Conservation (phyloP, 30 jellyfish, hydroid and myxozoan species). For the Turritopsis rubra region DNA sequence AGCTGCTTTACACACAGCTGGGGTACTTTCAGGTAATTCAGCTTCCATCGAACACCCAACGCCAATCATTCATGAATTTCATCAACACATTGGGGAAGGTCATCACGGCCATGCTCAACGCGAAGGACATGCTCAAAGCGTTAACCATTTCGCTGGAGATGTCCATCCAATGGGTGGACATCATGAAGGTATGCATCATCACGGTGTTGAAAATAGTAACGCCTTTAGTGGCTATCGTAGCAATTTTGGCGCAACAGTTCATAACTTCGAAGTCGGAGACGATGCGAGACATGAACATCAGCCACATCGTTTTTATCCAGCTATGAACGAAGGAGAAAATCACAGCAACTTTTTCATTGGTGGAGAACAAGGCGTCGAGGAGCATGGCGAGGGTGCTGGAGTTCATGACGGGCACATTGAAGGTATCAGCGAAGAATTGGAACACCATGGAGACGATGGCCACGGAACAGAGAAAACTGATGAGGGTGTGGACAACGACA, state of each 20-base stretch:
- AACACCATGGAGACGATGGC: not conserved
- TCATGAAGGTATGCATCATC: slow-evolving; percentile 2
- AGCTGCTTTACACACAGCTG: slow-evolving; percentile 82
- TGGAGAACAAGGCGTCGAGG: slow-evolving; percentile 25
- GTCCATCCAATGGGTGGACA: not conserved
- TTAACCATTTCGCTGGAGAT: not conserved
- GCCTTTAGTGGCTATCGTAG: not conserved
- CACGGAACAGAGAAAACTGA: slow-evolving; percentile 17
- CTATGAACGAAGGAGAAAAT: not conserved
- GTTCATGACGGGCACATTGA: slow-evolving; percentile 34
- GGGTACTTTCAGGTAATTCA: not conserved
- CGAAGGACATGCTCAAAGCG: not conserved
- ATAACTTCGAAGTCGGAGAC: slow-evolving; percentile 35
- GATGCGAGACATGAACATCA: slow-evolving; percentile 26
- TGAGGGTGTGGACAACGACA: not conserved
- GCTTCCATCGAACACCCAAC: slow-evolving; percentile 6
- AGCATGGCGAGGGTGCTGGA: slow-evolving; percentile 36
- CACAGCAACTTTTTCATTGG: slow-evolving; percentile 26
- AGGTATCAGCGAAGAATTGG: slow-evolving; percentile 16
- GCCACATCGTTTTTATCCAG: not conserved
- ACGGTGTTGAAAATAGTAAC: not conserved
- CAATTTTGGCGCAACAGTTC: slow-evolving; percentile 21
- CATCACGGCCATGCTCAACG: not conserved
- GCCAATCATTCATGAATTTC: slow-evolving; percentile 14
- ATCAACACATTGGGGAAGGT: slow-evolving; percentile 14